Base-by-base conservation (phyloP, 2,113 vertebrate genomes). In the Dasyurus viverrinus region DNA sequence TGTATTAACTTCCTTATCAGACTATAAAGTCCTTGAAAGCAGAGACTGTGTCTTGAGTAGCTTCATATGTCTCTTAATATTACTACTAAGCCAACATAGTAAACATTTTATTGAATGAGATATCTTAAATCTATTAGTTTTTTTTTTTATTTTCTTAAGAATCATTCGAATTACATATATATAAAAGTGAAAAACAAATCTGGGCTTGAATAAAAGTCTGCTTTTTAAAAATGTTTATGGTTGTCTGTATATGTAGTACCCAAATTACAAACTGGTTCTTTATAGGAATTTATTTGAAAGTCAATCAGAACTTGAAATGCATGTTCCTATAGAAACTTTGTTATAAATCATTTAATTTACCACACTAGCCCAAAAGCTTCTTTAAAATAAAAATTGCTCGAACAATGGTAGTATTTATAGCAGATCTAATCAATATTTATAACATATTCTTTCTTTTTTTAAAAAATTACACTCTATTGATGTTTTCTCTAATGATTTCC, bases 311-410 rank as follows among this genome's bases (percentile, higher is more conserved):
- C 47, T 76, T 2, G 11, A 36, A 92, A 46, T 90, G 52, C 54
- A 89, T 94, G 95, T 94, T 96, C 48, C 25, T 89, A 95, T 95
- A 95, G 89, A 96, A 97, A 46, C 25, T 95, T 95, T 93, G 89
- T 92, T 90, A 96, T 89, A 89, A 95, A 96, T 94, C 92, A 92
- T 93, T 96, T 95, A 90, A 55, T 95, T 89, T 93, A 46, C 19
- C 57, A 95, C 92, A 47, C 46, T 94, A 95, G 96, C 94, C 55
- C 48, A 96, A 23, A 46, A 53, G 14, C 54, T 30, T 92, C 48
- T 60, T 95, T 95, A 96, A 93, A 60, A 50, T 46, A 50, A 23
- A 94, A 92, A 53, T 52, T 90, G 89, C 30, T 54, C 57, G 91
- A 90, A 95, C 76, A 89, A 93, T 93, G 93, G 11, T 8, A 76